Evolutionary conservation across 2,888 invertebrate species (phyloP), one percentile per base, ranked within the genome.

Genomic region (Psococerastis gibbosa): DNA sequence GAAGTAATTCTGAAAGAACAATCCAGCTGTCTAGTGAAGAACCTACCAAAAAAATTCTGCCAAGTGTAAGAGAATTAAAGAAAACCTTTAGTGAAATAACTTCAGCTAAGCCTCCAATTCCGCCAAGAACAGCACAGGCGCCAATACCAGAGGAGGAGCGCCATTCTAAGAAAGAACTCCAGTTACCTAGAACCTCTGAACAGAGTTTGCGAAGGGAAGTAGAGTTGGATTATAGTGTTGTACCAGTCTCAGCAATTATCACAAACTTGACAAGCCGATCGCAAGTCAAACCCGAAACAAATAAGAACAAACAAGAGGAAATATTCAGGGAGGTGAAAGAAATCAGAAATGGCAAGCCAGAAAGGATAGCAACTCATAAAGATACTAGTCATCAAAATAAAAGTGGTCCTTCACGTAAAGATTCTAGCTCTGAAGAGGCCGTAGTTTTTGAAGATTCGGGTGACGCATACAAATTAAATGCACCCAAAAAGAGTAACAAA

Each of bases 241-340:
- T 20, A 3, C 38, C 38, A 5, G 38, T 38, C 5, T 38, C 38
- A 22, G 18, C 15, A 38, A 38, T 38, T 22, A 38, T 38, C 8
- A 20, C 38, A 5, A 38, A 38, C 22, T 20, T 38, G 20, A 18
- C 22, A 5, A 38, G 20, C 13, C 15, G n/a, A 18, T 4, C 6
- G 6, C 3, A 17, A 17, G 38, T 13, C 13, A 20, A 18, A 18
- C 22, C 38, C 5, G 22, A 38, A 18, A 38, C 17, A 18, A n/a
- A 31, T 9, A 9, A 8, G 9, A 38, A 16, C 20, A 38, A 38
- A 17, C 9, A 38, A 17, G 22, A 38, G 8, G 22, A 38, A n/a
- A 9, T 5, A 15, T 9, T 17, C 22, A 15, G 20, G 17, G 20
- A 38, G 5, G 22, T 38, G 4, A 20, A 15, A n/a, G 18, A 38